Evolutionary conservation across 2,888 invertebrate species (phyloP).

Genomic region (Drosophila mulleri): DNA sequence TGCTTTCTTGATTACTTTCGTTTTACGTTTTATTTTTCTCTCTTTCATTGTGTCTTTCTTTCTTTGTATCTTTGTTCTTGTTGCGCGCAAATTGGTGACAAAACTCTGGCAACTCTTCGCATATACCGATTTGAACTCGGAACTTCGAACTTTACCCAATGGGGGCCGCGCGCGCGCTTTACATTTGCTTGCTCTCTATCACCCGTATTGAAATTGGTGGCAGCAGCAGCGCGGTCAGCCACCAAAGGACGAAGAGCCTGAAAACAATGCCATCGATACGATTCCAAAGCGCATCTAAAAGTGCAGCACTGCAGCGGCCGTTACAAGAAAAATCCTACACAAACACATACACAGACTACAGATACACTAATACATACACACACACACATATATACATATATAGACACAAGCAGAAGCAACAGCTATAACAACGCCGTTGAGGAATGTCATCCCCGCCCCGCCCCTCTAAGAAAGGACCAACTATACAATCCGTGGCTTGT

Average conservation of each 20-base stretch:
- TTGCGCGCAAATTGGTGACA: slow-evolving; percentile 47
- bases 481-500: slow-evolving; percentile 21
- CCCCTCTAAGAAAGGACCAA: slow-evolving; percentile 37
- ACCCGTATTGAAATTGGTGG: slow-evolving; percentile 7
- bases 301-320: slow-evolving; percentile 45
- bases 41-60: slow-evolving; percentile 59
- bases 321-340: slow-evolving; percentile 26
- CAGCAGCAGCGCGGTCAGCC: slow-evolving; percentile 81
- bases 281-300: slow-evolving; percentile 80
- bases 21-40: slow-evolving; percentile 59
- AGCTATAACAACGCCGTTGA: slow-evolving; percentile 19
- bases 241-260: slow-evolving; percentile 84
- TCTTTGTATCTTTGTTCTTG: slow-evolving; percentile 59
- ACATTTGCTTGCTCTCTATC: not conserved
- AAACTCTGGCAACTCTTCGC: slow-evolving; percentile 54
- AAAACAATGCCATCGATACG: slow-evolving; percentile 80
- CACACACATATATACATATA: slow-evolving; percentile 17
- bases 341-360: slow-evolving; percentile 22
- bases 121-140: slow-evolving; percentile 10
- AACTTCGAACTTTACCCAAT: slow-evolving; percentile 4
- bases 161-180: slow-evolving; percentile 12
- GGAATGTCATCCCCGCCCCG: slow-evolving; percentile 10
- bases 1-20: slow-evolving; percentile 62
- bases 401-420: slow-evolving; percentile 25
- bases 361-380: slow-evolving; percentile 19